Evolutionary conservation across 2,888 invertebrate species (phyloP).

Genomic region (Clostera curtula): DNA sequence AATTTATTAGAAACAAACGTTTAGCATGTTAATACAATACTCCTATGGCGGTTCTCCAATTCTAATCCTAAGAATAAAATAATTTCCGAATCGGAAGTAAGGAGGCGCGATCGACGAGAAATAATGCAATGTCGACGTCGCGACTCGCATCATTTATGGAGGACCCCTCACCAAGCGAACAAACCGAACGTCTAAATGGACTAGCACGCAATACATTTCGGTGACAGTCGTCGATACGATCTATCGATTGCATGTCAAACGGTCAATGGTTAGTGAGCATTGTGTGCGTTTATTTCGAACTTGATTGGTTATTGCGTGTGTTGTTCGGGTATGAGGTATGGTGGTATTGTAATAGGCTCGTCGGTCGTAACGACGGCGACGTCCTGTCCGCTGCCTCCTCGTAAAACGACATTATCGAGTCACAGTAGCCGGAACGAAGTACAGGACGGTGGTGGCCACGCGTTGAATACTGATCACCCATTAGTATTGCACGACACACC

Average conservation of each 20-base stretch:
- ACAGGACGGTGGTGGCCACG: slow-evolving; percentile 70
- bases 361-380: slow-evolving; percentile 71
- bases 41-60: slow-evolving; percentile 51
- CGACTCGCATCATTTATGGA: slow-evolving; percentile 67
- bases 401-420: slow-evolving; percentile 74
- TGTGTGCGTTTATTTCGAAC: slow-evolving; percentile 33
- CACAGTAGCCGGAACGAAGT: slow-evolving; percentile 75
- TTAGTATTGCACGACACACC: slow-evolving; percentile 72
- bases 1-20: slow-evolving; percentile 46
- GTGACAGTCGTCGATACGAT: slow-evolving; percentile 29
- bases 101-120: slow-evolving; percentile 64
- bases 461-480: slow-evolving; percentile 70
- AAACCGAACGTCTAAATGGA: slow-evolving; percentile 13
- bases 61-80: slow-evolving; percentile 61
- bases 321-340: slow-evolving; percentile 57
- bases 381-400: slow-evolving; percentile 71
- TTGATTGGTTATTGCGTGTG: slow-evolving; percentile 39
- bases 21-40: slow-evolving; percentile 49
- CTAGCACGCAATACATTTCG: slow-evolving; percentile 42
- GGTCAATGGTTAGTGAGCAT: slow-evolving; percentile 57
- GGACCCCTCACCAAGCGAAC: slow-evolving; percentile 35
- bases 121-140: slow-evolving; percentile 67
- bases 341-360: slow-evolving; percentile 71
- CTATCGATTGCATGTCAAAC: slow-evolving; percentile 31
- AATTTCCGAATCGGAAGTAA: slow-evolving; percentile 75